Evolutionary conservation across 2,797 vertebrate genomes (phyloP).

Genomic region (Rhynchotus rufescens): DNA sequence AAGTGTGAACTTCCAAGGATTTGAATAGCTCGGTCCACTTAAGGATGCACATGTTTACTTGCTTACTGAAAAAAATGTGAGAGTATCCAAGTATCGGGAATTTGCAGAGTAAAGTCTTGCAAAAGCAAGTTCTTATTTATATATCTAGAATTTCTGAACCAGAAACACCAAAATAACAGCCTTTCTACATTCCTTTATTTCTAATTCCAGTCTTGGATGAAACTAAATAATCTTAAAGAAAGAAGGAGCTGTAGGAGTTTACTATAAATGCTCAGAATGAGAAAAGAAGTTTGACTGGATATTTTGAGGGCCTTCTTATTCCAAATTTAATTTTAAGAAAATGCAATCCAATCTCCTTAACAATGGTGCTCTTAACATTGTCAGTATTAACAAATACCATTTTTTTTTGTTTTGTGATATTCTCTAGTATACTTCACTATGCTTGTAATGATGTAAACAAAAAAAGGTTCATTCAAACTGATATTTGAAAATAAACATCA

Average conservation of each 20-base stretch:
- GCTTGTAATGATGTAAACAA: background rate
- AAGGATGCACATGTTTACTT: background rate
- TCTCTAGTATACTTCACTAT: background rate
- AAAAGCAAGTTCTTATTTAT: background rate
- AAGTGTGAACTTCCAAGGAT: background rate
- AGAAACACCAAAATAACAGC: background rate
- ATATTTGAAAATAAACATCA: background rate
- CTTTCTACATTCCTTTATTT: background rate
- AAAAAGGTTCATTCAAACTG: background rate
- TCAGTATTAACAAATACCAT: background rate
- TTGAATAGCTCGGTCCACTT: background rate
- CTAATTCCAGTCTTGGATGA: background rate
- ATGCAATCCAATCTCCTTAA: background rate
- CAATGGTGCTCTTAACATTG: accelerated
- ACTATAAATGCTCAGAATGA: background rate
- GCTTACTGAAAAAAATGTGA: background rate
- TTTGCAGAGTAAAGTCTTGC: background rate
- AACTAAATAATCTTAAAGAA: background rate
- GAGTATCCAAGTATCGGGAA: background rate
- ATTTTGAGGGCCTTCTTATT: background rate
- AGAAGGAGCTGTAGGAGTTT: background rate
- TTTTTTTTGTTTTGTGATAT: background rate
- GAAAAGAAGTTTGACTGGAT: background rate
- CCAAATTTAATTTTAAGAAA: background rate
- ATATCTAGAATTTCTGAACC: background rate